Conservation (phyloP, 2,888 invertebrate genomes). For the Leptinotarsa tumamoca region DNA sequence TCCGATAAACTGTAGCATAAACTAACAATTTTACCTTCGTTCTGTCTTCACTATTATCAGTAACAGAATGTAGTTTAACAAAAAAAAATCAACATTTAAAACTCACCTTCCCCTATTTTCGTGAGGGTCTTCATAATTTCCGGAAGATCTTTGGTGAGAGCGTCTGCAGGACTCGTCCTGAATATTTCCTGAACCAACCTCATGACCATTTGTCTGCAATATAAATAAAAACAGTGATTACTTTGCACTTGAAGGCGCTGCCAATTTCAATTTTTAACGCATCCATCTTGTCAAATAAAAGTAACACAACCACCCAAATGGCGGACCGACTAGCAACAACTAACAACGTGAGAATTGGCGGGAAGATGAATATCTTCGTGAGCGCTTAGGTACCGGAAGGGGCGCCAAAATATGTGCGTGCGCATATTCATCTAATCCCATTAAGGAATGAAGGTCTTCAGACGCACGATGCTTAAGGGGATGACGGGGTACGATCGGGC, state of each 20-base stretch:
- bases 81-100: neutral
- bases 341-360: conserved; percentile 18
- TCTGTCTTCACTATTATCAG: no score
- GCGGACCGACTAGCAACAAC: neutral
- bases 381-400: conserved; percentile 12
- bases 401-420: conserved; percentile 14
- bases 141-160: conserved; percentile 63
- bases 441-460: neutral
- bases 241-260: neutral
- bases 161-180: conserved; percentile 64
- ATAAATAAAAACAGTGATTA: conserved; percentile 46
- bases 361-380: conserved; percentile 3
- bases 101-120: conserved; percentile 67
- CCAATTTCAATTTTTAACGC: neutral
- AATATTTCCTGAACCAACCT: conserved; percentile 71
- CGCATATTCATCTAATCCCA: conserved; percentile 1
- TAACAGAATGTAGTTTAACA: no score
- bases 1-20: no score
- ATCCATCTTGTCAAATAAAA: neutral
- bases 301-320: neutral
- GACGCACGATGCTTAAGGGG: neutral
- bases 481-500: neutral
- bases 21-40: no score
- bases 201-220: conserved; percentile 73
- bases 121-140: conserved; percentile 68